A percentile compares a stretch with the other conserved stretches of the same genome.
Conservation (phyloP, 2,888 invertebrate species). For the Frankliniella intonsa region DNA sequence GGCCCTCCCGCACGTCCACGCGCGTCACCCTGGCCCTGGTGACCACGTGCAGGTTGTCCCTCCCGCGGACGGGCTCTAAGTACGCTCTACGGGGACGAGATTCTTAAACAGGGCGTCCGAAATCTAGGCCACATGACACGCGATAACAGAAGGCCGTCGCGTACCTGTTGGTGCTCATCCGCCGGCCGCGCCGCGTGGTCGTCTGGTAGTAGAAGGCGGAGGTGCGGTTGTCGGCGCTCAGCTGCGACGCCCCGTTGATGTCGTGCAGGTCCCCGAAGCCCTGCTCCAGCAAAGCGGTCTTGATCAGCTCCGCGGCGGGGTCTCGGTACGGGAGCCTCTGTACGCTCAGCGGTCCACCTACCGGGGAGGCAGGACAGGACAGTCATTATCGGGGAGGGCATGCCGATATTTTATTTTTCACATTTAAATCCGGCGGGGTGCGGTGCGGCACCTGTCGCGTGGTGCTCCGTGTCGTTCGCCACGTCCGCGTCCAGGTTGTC, state of each 20-base stretch:
- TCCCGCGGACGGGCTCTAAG: neutral
- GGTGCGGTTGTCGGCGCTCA: neutral
- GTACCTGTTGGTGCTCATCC: neutral
- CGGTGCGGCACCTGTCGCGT: neutral
- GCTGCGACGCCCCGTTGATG: constrained; percentile 15
- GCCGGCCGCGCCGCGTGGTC: neutral
- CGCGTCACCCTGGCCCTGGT: neutral
- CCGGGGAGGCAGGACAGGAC: neutral
- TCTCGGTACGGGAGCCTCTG: neutral
- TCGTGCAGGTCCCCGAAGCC: neutral
- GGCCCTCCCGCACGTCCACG: neutral
- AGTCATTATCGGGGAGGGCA: neutral
- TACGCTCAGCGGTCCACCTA: neutral
- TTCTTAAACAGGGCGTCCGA: neutral
- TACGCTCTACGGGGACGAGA: neutral
- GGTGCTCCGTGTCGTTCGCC: neutral
- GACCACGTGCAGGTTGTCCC: neutral
- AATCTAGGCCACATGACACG: neutral
- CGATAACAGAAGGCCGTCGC: neutral
- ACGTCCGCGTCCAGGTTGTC: constrained; percentile 43
- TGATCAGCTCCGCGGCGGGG: neutral
- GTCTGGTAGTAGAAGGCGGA: constrained; percentile 6
- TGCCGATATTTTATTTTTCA: neutral
- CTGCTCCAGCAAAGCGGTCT: neutral
- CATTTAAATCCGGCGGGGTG: neutral